A percentile compares a stretch with the other conserved stretches of the same genome.
phyloP scores from a whole-genome alignment of 2,888 invertebrate species.

The Proisotoma minuta region DNA sequence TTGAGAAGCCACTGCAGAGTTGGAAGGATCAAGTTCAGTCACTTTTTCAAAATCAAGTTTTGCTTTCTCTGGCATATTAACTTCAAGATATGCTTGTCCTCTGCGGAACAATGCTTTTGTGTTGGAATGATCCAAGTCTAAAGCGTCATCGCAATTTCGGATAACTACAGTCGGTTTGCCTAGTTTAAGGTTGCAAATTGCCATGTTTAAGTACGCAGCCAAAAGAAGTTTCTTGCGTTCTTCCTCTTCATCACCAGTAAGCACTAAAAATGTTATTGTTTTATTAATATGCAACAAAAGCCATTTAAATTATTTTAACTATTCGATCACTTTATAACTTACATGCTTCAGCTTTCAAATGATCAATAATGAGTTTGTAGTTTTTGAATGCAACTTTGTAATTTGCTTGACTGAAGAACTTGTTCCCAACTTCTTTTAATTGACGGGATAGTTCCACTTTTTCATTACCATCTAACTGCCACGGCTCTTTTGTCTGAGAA shows the following conservation, averaged over 20 bases:
- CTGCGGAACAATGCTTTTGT: conserved; percentile 86
- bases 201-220: conserved; percentile 72
- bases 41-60: conserved; percentile 71
- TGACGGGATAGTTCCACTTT: conserved; percentile 74
- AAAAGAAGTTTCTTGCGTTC: conserved; percentile 59
- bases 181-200: conserved; percentile 73
- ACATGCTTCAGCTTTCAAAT: conserved; percentile 60
- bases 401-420: conserved; percentile 77
- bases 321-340: conserved; percentile 44
- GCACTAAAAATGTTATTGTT: conserved; percentile 18
- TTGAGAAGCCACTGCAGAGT: conserved; percentile 80
- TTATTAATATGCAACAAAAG: not conserved
- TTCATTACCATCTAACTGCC: conserved; percentile 74
- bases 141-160: conserved; percentile 69
- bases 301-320: conserved; percentile 1
- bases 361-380: conserved; percentile 71
- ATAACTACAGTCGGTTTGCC: conserved; percentile 65
- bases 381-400: conserved; percentile 74
- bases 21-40: conserved; percentile 72
- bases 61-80: conserved; percentile 74
- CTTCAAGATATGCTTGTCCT: conserved; percentile 70
- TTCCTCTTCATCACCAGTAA: conserved; percentile 53
- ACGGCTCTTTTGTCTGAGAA: conserved; percentile 65
- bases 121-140: conserved; percentile 68
- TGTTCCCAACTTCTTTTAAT: conserved; percentile 85